These are phyloP conservation scores for Furcifer pardalis DNA, from an alignment of 2,797 vertebrate species.

Conservation along the genomic window DNA sequence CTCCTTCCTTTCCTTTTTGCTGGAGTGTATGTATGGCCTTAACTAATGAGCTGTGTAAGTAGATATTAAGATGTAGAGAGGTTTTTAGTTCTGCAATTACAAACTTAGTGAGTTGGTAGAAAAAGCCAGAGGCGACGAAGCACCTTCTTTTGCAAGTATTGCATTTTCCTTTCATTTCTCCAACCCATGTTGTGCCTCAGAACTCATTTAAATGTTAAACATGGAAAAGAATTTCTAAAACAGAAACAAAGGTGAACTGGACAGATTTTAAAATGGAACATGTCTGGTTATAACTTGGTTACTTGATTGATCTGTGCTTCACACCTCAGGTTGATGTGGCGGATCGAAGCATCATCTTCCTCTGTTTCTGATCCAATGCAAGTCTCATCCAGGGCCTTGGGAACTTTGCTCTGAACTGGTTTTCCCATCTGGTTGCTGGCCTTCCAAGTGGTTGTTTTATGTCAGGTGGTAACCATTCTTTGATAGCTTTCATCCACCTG, in stretches of 20 bases:
- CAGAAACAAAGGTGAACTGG: neutral
- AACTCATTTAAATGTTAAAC: slow-evolving; percentile 47
- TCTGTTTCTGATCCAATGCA: too few relatives aligned
- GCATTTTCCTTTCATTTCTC: neutral
- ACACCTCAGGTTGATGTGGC: too few relatives aligned
- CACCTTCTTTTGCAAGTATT: slow-evolving; percentile 35
- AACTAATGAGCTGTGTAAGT: slow-evolving; percentile 77
- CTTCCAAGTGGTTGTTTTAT: too few relatives aligned
- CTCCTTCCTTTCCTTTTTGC: slow-evolving; percentile 51
- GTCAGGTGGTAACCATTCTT: too few relatives aligned
- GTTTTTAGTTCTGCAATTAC: slow-evolving; percentile 72
- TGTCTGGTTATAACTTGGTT: too few relatives aligned
- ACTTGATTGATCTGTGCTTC: too few relatives aligned
- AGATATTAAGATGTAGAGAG: slow-evolving; percentile 72
- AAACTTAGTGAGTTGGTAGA: slow-evolving; percentile 68
- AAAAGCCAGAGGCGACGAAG: slow-evolving; percentile 63
- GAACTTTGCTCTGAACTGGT: too few relatives aligned
- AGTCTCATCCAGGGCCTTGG: too few relatives aligned
- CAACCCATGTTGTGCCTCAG: neutral
- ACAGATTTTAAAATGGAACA: neutral
- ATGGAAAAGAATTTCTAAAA: slow-evolving; percentile 47
- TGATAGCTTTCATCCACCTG: too few relatives aligned
- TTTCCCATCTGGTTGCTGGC: too few relatives aligned
- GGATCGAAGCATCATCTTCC: too few relatives aligned
- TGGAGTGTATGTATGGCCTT: slow-evolving; percentile 68